Evolutionary conservation across 2,113 vertebrate genomes (phyloP).

Genomic region (Cynoglossus semilaevis): DNA sequence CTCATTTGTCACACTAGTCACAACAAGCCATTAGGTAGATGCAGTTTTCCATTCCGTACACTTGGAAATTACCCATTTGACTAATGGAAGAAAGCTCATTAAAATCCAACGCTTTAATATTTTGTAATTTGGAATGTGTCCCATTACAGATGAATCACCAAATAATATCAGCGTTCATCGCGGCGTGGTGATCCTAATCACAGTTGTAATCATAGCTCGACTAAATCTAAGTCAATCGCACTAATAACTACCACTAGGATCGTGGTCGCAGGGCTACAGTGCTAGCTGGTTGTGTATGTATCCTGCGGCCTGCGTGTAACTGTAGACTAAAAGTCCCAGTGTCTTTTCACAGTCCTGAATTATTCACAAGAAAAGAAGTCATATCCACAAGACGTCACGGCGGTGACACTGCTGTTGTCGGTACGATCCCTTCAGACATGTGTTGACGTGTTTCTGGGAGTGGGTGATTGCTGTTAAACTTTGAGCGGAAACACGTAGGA

Average conservation of each 20-base stretch:
- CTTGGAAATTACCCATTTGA: not conserved
- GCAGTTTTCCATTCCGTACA: not conserved
- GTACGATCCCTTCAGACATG: not conserved
- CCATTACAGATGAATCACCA: not conserved
- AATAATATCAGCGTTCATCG: not conserved
- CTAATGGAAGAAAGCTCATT: not conserved
- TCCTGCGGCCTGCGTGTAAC: not conserved
- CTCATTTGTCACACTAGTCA: not conserved
- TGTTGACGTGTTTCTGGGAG: slow-evolving; percentile 10
- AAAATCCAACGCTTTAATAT: not conserved
- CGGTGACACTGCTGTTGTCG: not conserved
- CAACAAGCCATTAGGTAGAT: not conserved
- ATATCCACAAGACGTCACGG: not conserved
- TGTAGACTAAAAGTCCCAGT: slow-evolving; percentile 2
- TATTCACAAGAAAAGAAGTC: slow-evolving; percentile 26
- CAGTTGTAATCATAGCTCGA: no score
- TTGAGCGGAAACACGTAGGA: slow-evolving; percentile 52
- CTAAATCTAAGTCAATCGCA: not conserved
- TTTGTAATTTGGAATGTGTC: not conserved
- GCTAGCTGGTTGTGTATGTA: not conserved
- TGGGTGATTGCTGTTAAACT: slow-evolving; percentile 66
- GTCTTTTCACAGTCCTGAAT: slow-evolving; percentile 19
- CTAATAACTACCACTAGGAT: no score
- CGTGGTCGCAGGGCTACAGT: not conserved
- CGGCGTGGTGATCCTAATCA: no score